Evolutionary conservation across 1,140 invertebrate genomes (phyloP), one percentile per base, ranked within the genome.

Genomic region (Plutomurus gul): DNA sequence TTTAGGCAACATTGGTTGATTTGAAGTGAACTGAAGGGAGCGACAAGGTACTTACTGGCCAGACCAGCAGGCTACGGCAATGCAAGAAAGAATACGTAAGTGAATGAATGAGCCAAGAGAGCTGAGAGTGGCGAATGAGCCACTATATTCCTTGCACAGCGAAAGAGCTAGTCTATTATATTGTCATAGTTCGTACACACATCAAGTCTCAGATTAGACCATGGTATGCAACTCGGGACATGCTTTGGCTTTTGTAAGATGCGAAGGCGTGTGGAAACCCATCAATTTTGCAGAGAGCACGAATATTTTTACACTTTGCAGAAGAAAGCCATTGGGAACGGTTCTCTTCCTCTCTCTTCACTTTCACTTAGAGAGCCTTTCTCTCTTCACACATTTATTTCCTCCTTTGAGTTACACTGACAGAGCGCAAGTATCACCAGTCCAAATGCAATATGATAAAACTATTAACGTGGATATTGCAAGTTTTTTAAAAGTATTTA

Each of bases 31-130:
- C n/a, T n/a, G n/a, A n/a, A n/a, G n/a, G n/a, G n/a, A n/a, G n/a
- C n/a, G n/a, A n/a, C n/a, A n/a, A n/a, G n/a, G n/a, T n/a, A n/a
- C n/a, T n/a, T n/a, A n/a, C n/a, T n/a, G n/a, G n/a, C n/a, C n/a
- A n/a, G n/a, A n/a, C n/a, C n/a, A n/a, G n/a, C n/a, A n/a, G n/a
- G n/a, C n/a, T n/a, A 65, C 22, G 30, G 30, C 20, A 30, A 56
- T 33, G 27, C 56, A 33, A 16, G 18, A 33, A 65, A 65, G 27
- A 30, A 11, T n/a, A 13, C 6, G 56, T 43, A 36, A 65, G 56
- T 65, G 56, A 65, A 65, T 65, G 56, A 65, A 65, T 65, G 27
- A 65, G 27, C n/a, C 27, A 65, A 30, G 56, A 36, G 27, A 16
- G 10, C 36, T 65, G 10, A n/a, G n/a, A n/a, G n/a, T n/a, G n/a